Evolutionary conservation across 2,888 invertebrate genomes (phyloP).

Genomic region (Leucophenga maculata): DNA sequence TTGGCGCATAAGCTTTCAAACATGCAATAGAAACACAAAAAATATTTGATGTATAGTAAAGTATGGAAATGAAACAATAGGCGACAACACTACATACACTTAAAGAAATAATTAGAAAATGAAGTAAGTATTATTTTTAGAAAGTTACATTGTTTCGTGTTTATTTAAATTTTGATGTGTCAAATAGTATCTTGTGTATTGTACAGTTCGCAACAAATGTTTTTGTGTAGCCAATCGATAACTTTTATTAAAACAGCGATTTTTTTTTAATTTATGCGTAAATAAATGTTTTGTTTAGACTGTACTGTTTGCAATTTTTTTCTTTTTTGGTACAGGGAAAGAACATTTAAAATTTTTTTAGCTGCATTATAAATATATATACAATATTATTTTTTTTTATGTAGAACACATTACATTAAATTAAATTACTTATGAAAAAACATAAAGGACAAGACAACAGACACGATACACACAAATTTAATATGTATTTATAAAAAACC

Average conservation of each 20-base stretch:
- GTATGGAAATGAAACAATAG: conserved; percentile 9
- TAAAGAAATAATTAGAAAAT: not conserved
- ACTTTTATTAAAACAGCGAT: too few species aligned
- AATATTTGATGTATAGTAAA: not conserved
- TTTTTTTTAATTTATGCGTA: too few species aligned
- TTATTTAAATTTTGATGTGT: conserved; percentile 15
- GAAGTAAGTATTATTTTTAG: not conserved
- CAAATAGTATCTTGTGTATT: not conserved
- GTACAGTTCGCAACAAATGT: not conserved
- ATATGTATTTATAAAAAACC: not conserved
- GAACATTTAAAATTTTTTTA: not conserved
- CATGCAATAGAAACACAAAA: conserved; percentile 16
- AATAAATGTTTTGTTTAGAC: conserved; percentile 10
- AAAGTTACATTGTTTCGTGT: conserved; percentile 8
- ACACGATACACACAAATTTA: not conserved
- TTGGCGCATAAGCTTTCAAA: conserved; percentile 23
- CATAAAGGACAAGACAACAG: not conserved
- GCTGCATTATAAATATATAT: conserved; percentile 4
- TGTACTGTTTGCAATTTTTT: conserved; percentile 15
- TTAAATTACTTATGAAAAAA: not conserved
- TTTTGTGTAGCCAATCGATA: not conserved
- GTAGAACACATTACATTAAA: not conserved
- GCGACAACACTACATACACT: conserved; percentile 17
- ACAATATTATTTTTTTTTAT: conserved; percentile 1
- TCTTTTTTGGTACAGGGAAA: not conserved